Evolutionary conservation across 2,797 vertebrate genomes (phyloP).

Genomic region (Artibeus jamaicensis): DNA sequence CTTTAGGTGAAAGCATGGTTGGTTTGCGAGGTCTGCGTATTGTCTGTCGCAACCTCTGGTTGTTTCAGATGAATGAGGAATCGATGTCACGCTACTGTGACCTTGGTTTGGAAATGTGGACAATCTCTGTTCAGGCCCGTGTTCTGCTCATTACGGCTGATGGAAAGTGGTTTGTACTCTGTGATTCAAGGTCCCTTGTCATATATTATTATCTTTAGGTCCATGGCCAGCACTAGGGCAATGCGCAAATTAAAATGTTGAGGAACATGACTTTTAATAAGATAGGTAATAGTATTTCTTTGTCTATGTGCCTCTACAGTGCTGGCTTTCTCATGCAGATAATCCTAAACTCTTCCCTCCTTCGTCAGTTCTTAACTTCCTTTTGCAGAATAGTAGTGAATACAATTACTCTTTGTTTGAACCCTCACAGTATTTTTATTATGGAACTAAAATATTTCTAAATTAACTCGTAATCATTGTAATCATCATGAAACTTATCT

Average conservation of each 20-base stretch:
- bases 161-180: neutral
- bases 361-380: neutral
- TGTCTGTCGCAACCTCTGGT: neutral
- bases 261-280: neutral
- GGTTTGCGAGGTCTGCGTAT: neutral
- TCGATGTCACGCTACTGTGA: neutral
- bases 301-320: neutral
- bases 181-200: neutral
- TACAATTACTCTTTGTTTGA: neutral
- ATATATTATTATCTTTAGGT: neutral
- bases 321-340: neutral
- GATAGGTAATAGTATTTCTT: neutral
- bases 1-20: neutral
- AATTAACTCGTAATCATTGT: neutral
- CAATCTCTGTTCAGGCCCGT: neutral
- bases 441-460: neutral
- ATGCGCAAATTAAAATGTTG: neutral
- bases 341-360: neutral
- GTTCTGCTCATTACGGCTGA: neutral
- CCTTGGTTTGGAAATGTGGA: constrained; percentile 21
- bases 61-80: neutral
- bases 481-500: neutral
- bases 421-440: neutral
- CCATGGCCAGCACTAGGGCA: neutral
- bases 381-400: neutral